Conservation (phyloP, 1,140 invertebrate species). For the Macrotrachela quadricornifera region DNA sequence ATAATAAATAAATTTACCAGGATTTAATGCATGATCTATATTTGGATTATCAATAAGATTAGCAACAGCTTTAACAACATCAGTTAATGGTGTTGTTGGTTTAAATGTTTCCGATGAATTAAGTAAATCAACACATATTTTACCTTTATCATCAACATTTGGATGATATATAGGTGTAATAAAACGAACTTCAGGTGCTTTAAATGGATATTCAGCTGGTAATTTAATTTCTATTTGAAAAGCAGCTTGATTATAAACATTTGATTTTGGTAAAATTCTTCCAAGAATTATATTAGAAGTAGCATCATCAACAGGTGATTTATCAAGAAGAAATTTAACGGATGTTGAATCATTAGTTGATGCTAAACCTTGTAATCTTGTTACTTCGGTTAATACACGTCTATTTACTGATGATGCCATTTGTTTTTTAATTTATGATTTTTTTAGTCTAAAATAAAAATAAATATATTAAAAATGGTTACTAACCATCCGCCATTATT, state of each 20-base stretch:
- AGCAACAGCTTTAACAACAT: conserved; percentile 88
- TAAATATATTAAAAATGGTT: too few species aligned
- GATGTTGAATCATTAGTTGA: too few species aligned
- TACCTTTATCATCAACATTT: conserved; percentile 96
- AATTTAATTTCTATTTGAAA: background rate
- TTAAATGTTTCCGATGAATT: conserved; percentile 90
- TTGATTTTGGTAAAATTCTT: too few species aligned
- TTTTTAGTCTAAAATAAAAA: too few species aligned
- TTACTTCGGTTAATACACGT: too few species aligned
- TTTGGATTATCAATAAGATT: conserved; percentile 91
- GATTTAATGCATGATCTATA: conserved; percentile 83
- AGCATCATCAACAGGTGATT: too few species aligned
- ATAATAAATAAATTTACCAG: conserved; percentile 38
- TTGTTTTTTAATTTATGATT: too few species aligned
- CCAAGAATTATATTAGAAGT: too few species aligned
- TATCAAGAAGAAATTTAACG: too few species aligned
- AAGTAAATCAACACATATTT: conserved; percentile 84
- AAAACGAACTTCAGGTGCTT: conserved; percentile 92
- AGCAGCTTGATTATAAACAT: background rate
- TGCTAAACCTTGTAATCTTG: too few species aligned
- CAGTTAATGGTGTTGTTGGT: conserved; percentile 93
- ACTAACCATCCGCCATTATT: too few species aligned
- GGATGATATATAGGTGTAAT: conserved; percentile 99
- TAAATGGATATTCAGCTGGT: conserved; percentile 85
- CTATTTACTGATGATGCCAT: too few species aligned